These are phyloP conservation scores for Galerucella pusilla DNA, from an alignment of 2,888 invertebrate genomes.

Conservation along the genomic window DNA sequence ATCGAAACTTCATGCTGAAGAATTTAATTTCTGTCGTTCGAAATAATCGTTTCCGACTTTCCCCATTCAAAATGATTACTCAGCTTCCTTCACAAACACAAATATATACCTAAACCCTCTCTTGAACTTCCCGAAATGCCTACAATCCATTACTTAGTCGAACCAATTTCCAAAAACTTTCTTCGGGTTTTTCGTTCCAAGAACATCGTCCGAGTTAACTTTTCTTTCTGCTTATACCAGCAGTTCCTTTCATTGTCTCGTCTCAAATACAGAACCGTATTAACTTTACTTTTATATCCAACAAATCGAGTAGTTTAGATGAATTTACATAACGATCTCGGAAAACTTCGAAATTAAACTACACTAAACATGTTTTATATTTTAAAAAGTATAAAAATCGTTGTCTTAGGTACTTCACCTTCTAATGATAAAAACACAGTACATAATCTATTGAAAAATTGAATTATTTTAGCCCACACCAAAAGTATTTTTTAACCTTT, in stretches of 20 bases:
- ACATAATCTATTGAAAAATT: too few species aligned
- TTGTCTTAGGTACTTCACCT: too few species aligned
- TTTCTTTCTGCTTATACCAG: slow-evolving; percentile 1
- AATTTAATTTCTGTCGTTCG: slow-evolving; percentile 3
- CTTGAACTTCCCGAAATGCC: not conserved
- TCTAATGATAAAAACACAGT: too few species aligned
- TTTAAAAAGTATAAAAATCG: too few species aligned
- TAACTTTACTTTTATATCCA: not conserved
- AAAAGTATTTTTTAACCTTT: too few species aligned
- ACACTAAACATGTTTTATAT: too few species aligned
- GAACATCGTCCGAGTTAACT: slow-evolving; percentile 8
- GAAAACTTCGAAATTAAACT: too few species aligned
- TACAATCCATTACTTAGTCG: slow-evolving; percentile 8
- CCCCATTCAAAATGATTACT: not conserved
- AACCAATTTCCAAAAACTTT: slow-evolving; percentile 15
- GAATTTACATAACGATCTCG: too few species aligned
- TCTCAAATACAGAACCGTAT: not conserved
- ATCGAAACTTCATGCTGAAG: not conserved
- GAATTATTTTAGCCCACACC: too few species aligned
- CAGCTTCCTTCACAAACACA: not conserved
- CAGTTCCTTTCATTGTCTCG: slow-evolving; percentile 13
- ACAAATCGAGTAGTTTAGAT: not conserved
- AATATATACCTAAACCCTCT: not conserved
- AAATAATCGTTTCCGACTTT: not conserved
- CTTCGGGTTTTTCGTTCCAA: not conserved